Evolutionary conservation across 2,888 invertebrate species (phyloP), one percentile per base, ranked within the genome.

Genomic region (Coenonympha arcania): DNA sequence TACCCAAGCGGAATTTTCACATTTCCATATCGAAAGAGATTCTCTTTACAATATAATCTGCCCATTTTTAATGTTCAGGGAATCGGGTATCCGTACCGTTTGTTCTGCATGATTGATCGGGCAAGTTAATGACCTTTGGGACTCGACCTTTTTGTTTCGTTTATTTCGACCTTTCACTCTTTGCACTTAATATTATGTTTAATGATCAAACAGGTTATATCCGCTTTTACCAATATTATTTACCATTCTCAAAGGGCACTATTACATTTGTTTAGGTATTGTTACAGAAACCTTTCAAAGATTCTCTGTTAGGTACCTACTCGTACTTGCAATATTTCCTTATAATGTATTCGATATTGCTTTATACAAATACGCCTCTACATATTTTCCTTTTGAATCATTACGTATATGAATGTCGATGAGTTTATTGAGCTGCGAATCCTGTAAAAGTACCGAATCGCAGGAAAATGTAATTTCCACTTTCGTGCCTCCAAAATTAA

Each of bases 31-130:
- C 5, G 24, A 39, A 24, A 15, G 22, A 22, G 13, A 9, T 19
- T 19, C 33, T 33, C 33, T 15, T 19, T 36, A n/a, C n/a, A 20
- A 11, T 22, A 24, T 22, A 8, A 15, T 15, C 15, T 13, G 13
- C 24, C 22, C 15, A 39, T 24, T 39, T 22, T 39, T 39, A 24
- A 39, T 39, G 24, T 24, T 15, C 15, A 24, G 39, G 24, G 19
- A 30, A 28, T 30, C 11, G 11, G 41, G 18, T 19, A 41, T 41
- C n/a, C 30, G 24, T 42, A 31, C 37, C 33, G 44, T 49, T 44
- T 31, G 49, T 43, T 49, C 30, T 11, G 22, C 18, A 36, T 37
- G 43, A 43, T 43, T 49, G 37, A 49, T 49, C 37, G 45, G 26
- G 9, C 11, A 9, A 37, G 26, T 3, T 45, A 37, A 45, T 45